These are phyloP conservation scores for Panthera tigris DNA, from an alignment of 2,113 vertebrate species.

Conservation along the genomic window DNA sequence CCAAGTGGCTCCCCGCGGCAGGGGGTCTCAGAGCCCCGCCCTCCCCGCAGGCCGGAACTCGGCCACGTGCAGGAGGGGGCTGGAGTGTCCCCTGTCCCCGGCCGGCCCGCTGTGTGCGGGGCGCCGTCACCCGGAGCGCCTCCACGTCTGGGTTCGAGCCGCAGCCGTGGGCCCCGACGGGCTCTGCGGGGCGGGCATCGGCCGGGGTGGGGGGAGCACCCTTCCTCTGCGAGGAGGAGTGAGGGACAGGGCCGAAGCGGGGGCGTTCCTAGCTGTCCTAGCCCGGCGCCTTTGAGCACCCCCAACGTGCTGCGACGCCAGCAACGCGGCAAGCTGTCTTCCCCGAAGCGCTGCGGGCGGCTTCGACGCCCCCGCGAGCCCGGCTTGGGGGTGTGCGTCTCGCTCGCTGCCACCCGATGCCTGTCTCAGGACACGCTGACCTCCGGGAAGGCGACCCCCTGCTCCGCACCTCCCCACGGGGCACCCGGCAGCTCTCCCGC, in stretches of 20 bases:
- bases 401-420: neutral
- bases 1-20: rapidly evolving
- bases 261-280: rapidly evolving
- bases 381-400: too few relatives aligned
- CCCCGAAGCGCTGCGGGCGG: too few relatives aligned
- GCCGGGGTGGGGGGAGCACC: neutral
- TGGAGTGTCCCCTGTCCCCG: neutral
- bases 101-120: neutral
- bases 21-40: neutral
- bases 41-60: rapidly evolving
- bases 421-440: neutral
- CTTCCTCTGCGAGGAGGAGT: rapidly evolving
- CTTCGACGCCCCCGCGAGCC: too few relatives aligned
- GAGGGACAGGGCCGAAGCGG: neutral
- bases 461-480: neutral
- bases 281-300: neutral
- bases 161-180: neutral
- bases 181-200: neutral
- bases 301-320: rapidly evolving
- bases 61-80: neutral
- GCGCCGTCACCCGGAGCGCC: neutral
- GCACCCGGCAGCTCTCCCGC: neutral
- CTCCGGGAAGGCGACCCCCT: neutral
- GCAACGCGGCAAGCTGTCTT: rapidly evolving
- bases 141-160: neutral